Base-by-base conservation (phyloP, 2,113 vertebrate genomes). In the Poeciliopsis prolifica region DNA sequence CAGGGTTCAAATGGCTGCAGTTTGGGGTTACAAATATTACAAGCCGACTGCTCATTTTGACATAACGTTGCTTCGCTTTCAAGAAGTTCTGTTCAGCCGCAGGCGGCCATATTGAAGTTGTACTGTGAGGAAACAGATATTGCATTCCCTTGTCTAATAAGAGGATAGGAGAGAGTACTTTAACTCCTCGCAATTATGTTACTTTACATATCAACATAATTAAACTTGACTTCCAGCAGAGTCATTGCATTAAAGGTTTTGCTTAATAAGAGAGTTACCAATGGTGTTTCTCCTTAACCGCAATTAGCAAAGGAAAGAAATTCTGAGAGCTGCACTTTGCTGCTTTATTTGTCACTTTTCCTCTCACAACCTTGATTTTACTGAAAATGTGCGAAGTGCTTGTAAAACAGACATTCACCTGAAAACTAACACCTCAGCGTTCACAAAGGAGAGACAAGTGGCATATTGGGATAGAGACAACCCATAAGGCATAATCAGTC, bases 21-120 rank as follows among this genome's bases (percentile, higher is more conserved):
- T 84, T 86, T 88, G 75, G 76, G 82, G 86, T 85, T 89, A 81
- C 83, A 77, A 60, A 83, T 77, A 80, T 86, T 74, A 80, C 82
- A 89, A 78, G 82, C 82, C 61, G 66, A 78, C 77, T 75, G 82
- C 84, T 91, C 72, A 80, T 83, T 87, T 75, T 74, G 48, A 30
- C 75, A 75, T 8, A 29, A 61, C 28, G 63, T 72, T 15, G 65
- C 15, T 73, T 73, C 48, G 30, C 72, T 69, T 12, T 40, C 65
- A 73, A 70, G 72, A 84, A 68, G 75, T 80, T 69, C 78, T 37
- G 13, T 80, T 80, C 61, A 79, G 79, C 81, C 71, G 62, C 61
- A 72, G 70, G 77, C 68, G 54, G 75, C 72, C 72, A 37, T 29
- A 24, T 28, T 69, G 71, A 64, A 80, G 69, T 30, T 78, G 61